These are phyloP conservation scores for Agrochola lota DNA, from an alignment of 2,888 invertebrate species.

Conservation along the genomic window DNA sequence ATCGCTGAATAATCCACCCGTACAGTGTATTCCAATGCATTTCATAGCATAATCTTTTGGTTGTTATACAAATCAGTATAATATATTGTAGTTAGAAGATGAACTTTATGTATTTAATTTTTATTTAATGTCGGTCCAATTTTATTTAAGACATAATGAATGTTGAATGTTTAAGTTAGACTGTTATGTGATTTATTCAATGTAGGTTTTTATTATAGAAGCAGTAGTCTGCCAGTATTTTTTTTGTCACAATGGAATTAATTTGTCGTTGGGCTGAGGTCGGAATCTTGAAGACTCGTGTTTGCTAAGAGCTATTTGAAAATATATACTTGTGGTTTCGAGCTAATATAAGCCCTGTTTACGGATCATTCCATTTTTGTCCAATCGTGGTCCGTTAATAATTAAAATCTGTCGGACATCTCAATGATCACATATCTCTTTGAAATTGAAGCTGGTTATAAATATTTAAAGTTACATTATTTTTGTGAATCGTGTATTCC, in stretches of 20 bases:
- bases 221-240: constrained; percentile 50
- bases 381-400: constrained; percentile 28
- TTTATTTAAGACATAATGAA: constrained; percentile 76
- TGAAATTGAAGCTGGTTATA: constrained; percentile 47
- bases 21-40: constrained; percentile 62
- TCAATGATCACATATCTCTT: constrained; percentile 52
- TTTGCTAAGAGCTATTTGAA: not conserved
- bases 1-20: constrained; percentile 42
- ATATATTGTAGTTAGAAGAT: constrained; percentile 58
- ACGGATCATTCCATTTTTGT: constrained; percentile 32
- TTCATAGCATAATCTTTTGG: constrained; percentile 67
- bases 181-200: constrained; percentile 70
- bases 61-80: constrained; percentile 61
- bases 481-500: constrained; percentile 55
- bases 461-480: constrained; percentile 41
- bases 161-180: constrained; percentile 76
- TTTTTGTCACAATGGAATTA: constrained; percentile 34
- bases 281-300: constrained; percentile 14
- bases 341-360: not conserved
- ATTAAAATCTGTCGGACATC: constrained; percentile 22
- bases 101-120: constrained; percentile 63
- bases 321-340: not conserved
- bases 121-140: constrained; percentile 79
- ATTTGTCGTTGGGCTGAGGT: constrained; percentile 7
- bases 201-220: constrained; percentile 51